Conservation (phyloP, 1,140 invertebrate genomes). For the Bradysia coprophila region DNA sequence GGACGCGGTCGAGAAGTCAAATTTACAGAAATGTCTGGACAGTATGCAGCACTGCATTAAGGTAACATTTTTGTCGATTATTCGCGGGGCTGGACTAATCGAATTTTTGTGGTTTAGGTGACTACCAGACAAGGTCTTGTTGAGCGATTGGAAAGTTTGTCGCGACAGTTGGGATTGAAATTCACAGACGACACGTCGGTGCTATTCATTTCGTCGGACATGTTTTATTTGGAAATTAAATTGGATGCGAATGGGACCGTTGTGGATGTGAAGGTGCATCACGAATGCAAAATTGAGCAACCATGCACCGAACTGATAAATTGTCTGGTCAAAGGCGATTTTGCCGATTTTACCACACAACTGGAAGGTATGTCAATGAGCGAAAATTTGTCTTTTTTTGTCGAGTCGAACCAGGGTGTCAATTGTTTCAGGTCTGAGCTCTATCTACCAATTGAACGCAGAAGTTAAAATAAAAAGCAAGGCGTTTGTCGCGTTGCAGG, state of each 20-base stretch:
- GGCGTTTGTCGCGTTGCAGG: constrained; percentile 79
- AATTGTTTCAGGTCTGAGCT: no score
- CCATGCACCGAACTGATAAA: constrained; percentile 60
- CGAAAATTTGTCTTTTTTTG: no score
- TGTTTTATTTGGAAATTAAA: constrained; percentile 89
- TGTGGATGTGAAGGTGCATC: constrained; percentile 64
- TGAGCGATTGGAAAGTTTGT: constrained; percentile 77
- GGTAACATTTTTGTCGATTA: no score
- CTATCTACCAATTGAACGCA: constrained; percentile 85
- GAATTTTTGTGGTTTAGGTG: no score
- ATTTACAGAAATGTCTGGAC: constrained; percentile 78
- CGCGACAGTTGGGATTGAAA: constrained; percentile 56
- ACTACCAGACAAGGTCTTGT: constrained; percentile 78
- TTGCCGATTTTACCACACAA: constrained; percentile 83
- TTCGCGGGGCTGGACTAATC: no score
- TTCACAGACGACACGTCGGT: constrained; percentile 19
- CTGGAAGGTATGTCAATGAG: no score
- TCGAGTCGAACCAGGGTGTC: no score
- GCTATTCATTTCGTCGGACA: constrained; percentile 85
- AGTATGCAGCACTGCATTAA: constrained; percentile 86
- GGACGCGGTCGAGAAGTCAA: constrained; percentile 66
- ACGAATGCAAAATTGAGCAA: constrained; percentile 31
- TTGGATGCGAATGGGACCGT: constrained; percentile 64
- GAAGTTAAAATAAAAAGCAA: constrained; percentile 90
- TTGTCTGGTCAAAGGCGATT: constrained; percentile 64